These are phyloP conservation scores for Sciaenops ocellatus DNA, from an alignment of 2,797 vertebrate species.

Conservation along the genomic window DNA sequence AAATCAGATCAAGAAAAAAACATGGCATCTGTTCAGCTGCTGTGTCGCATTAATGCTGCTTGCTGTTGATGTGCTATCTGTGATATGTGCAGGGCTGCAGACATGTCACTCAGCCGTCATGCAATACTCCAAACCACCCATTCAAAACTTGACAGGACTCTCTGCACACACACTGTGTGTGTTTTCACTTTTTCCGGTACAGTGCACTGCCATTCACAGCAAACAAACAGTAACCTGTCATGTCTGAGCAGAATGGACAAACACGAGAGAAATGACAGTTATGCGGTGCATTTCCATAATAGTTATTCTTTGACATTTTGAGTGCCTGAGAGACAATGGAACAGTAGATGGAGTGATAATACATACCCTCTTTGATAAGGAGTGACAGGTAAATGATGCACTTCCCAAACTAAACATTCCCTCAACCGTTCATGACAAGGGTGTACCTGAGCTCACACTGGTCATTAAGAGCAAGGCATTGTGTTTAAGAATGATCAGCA, in stretches of 20 bases:
- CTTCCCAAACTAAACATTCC: conserved; percentile 23
- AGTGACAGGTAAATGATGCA: conserved; percentile 44
- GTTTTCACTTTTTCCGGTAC: conserved; percentile 24
- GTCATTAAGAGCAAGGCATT: conserved; percentile 31
- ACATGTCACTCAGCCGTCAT: conserved; percentile 15
- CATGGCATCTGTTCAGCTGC: neutral
- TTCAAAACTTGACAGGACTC: conserved; percentile 30
- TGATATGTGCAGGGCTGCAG: neutral
- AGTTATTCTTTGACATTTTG: conserved; percentile 51
- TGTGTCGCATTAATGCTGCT: conserved; percentile 8
- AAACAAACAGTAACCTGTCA: conserved; percentile 32
- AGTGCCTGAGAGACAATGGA: conserved; percentile 10
- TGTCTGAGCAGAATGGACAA: conserved; percentile 28
- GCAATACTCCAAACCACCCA: conserved; percentile 39
- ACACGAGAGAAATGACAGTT: conserved; percentile 45
- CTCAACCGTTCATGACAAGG: conserved; percentile 28
- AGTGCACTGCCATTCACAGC: neutral
- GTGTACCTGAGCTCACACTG: conserved; percentile 19
- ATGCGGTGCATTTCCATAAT: conserved; percentile 62
- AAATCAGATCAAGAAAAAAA: conserved; percentile 18
- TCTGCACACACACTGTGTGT: conserved; percentile 17
- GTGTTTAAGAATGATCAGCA: conserved; percentile 47
- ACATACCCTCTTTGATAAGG: conserved; percentile 41
- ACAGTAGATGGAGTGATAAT: conserved; percentile 36
- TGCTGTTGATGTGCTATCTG: conserved; percentile 19